Evolutionary conservation across 2,888 invertebrate species (phyloP).

Genomic region (Yponomeuta evonymella): DNA sequence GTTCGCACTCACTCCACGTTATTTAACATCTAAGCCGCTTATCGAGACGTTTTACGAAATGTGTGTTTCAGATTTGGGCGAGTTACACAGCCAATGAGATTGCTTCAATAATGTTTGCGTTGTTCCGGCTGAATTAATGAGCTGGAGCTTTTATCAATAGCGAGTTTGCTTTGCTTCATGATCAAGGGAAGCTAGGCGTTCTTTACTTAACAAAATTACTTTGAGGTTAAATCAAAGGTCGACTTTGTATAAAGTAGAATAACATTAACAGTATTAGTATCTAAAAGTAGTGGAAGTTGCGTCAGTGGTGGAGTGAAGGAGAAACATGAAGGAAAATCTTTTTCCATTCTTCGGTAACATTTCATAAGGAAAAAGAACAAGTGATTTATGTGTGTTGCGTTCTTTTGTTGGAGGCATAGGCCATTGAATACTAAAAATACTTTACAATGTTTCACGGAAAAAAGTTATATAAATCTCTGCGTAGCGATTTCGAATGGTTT

Average conservation of each 20-base stretch:
- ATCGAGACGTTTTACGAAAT: not conserved
- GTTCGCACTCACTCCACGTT: not conserved
- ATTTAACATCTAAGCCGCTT: conserved; percentile 7
- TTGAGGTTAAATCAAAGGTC: not conserved
- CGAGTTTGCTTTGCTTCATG: not conserved
- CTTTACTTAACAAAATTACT: not conserved
- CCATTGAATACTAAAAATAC: conserved; percentile 38
- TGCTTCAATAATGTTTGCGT: not conserved
- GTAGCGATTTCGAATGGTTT: conserved; percentile 1
- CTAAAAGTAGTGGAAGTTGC: conserved; percentile 41
- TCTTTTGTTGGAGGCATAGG: conserved; percentile 44
- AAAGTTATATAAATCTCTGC: conserved; percentile 6
- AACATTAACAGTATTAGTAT: conserved; percentile 30
- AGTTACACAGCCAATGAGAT: not conserved
- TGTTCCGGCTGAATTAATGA: conserved; percentile 1
- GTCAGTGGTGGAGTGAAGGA: conserved; percentile 37
- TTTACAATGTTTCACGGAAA: conserved; percentile 19
- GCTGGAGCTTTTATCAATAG: not conserved
- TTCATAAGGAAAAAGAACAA: conserved; percentile 49
- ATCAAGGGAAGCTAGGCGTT: not conserved
- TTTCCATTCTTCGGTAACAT: conserved; percentile 48
- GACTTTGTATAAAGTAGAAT: not conserved
- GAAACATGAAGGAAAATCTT: conserved; percentile 52
- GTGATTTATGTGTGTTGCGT: conserved; percentile 56
- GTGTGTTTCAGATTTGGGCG: conserved; percentile 6